Percentiles rank a stretch among this genome's conserved stretches.
These are phyloP conservation scores for Actinia equina DNA, from an alignment of 64 coral and sea anemone genomes.

Conservation along the genomic window DNA sequence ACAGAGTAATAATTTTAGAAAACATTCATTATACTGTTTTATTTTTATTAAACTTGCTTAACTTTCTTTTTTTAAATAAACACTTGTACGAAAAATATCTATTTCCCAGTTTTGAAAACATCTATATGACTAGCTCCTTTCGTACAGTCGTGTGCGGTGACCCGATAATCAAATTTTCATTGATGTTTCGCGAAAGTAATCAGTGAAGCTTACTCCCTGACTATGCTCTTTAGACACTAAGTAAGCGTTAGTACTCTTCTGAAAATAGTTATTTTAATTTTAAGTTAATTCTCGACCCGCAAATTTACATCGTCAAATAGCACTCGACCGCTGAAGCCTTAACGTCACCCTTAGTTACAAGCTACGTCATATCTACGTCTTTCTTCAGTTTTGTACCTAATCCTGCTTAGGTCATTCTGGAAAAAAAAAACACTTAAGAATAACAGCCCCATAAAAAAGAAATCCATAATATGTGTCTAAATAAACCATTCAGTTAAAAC, in stretches of 20 bases:
- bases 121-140: too few species aligned
- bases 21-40: too few species aligned
- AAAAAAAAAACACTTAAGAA: neutral
- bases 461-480: neutral
- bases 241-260: neutral
- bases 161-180: neutral
- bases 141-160: neutral
- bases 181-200: too few species aligned
- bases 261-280: neutral
- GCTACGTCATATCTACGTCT: neutral
- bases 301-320: neutral
- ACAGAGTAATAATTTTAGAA: too few species aligned
- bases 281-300: neutral
- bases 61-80: neutral
- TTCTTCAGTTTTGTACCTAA: neutral
- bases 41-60: too few species aligned
- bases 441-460: neutral
- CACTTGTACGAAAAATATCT: neutral
- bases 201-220: neutral
- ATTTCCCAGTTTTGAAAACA: neutral
- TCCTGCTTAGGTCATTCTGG: neutral
- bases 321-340: neutral
- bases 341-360: neutral
- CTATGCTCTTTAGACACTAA: neutral
- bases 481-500: neutral